Evolutionary conservation across 2,888 invertebrate species (phyloP).

Genomic region (Pachymerium ferrugineum): DNA sequence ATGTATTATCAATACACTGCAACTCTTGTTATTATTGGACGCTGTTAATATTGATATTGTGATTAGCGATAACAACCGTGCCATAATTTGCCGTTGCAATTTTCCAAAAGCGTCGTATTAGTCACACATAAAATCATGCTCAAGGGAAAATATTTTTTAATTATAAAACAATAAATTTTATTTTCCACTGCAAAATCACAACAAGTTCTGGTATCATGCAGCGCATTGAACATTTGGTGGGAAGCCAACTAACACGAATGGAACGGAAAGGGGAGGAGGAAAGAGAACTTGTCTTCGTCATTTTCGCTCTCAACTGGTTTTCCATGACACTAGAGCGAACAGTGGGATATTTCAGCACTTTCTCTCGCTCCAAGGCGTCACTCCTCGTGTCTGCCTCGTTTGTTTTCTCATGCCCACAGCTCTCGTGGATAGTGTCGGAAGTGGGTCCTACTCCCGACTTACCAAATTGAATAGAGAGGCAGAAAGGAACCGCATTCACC

Average conservation of each 20-base stretch:
- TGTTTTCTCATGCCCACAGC: conserved; percentile 15
- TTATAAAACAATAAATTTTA: no score
- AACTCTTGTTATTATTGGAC: not conserved
- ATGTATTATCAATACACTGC: not conserved
- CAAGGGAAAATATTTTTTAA: no score
- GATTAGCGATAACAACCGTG: conserved; percentile 5
- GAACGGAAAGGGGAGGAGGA: not conserved
- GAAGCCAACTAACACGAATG: not conserved
- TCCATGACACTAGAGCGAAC: not conserved
- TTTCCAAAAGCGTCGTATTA: no score
- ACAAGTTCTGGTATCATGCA: conserved; percentile 6
- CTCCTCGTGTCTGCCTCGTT: conserved; percentile 12
- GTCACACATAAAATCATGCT: no score
- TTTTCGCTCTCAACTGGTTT: conserved; percentile 1
- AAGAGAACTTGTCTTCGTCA: not conserved
- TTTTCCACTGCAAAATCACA: no score
- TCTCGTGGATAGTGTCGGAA: conserved; percentile 8
- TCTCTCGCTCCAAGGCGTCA: conserved; percentile 22
- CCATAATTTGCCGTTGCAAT: not conserved
- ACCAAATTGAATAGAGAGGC: conserved; percentile 6
- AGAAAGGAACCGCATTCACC: not conserved
- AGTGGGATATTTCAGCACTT: conserved; percentile 1
- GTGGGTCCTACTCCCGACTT: conserved; percentile 8
- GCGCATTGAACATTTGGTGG: not conserved
- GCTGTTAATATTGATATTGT: not conserved